phyloP scores from a whole-genome alignment of 2,113 vertebrate genomes.

The Sterrhoptilus dennistouni region DNA sequence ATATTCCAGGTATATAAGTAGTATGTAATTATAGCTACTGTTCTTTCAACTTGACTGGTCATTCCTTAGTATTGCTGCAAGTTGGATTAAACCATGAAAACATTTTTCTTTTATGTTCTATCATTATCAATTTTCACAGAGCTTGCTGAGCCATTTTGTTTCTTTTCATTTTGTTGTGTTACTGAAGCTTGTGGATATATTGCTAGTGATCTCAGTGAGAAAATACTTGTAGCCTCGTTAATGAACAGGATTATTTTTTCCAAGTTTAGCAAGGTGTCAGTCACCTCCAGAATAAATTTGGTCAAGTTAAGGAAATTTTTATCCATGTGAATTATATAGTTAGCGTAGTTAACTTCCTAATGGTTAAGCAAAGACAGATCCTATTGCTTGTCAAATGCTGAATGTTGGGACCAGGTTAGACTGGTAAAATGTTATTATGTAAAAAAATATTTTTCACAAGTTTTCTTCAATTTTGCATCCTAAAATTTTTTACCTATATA shows the following conservation, averaged over 20 bases:
- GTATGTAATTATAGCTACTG: neutral
- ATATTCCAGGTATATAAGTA: neutral
- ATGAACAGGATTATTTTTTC: neutral
- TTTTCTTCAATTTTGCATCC: neutral
- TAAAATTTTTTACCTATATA: neutral
- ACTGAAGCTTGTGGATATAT: neutral
- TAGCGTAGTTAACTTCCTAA: neutral
- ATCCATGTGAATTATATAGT: neutral
- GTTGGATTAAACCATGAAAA: neutral
- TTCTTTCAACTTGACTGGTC: neutral
- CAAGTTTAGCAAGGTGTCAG: neutral
- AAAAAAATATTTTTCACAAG: neutral
- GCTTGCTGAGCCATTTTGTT: neutral
- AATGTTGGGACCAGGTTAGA: neutral
- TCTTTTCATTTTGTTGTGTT: neutral
- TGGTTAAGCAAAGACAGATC: neutral
- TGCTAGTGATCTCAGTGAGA: neutral
- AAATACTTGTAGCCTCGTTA: neutral
- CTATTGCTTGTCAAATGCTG: neutral
- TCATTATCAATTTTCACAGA: neutral
- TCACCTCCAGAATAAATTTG: neutral
- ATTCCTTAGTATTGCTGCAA: neutral
- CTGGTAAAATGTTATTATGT: neutral
- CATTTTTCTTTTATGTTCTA: neutral
- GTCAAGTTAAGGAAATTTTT: neutral